Evolutionary conservation across 1,140 invertebrate genomes (phyloP), one percentile per base, ranked within the genome.

Genomic region (Platyscapa corneri): DNA sequence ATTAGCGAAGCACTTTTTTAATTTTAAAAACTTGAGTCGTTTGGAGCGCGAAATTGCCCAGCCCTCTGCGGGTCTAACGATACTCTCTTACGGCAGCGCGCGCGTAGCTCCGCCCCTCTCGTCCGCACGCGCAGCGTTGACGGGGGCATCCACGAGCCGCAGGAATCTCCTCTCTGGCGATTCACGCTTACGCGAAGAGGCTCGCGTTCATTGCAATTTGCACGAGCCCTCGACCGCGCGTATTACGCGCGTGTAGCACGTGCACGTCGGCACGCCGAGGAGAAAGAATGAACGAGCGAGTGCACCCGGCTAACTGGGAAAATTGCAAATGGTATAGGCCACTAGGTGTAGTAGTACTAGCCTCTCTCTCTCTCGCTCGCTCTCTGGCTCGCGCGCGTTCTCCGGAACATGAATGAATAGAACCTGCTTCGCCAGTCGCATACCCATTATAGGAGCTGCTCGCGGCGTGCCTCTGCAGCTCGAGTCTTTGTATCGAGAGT

Each of bases 381-480:
- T 20, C 37, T 27, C 16, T 10, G 89, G 89, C 89, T 89, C 90
- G 78, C 86, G 86, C 87, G 87, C 16, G 32, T 42, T 39, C 67
- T 72, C n/a, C 67, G 70, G 20, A 88, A 89, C 89, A 91, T 92
- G 92, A 92, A 93, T 93, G 92, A 93, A 93, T 91, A 91, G 90
- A 92, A 92, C 91, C 91, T 92, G 91, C 91, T 91, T 88, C 88
- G 89, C 90, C 88, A 89, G 91, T 92, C 92, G 90, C 91, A 92
- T 92, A 91, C 88, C 91, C 91, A 92, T 93, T 92, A 92, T 91
- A 91, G 90, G 89, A 91, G 89, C 90, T 87, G 88, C 81, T 82
- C n/a, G 74, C 82, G 87, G 85, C 85, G 85, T 87, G 70, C 79
- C 82, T 82, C 67, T 84, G 85, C 49, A 14, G 16, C n/a, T 12